Percentiles rank a stretch among this genome's conserved stretches.
These are phyloP conservation scores for Phymanthus crucifer DNA, from an alignment of 92 coral and sea anemone species.

Conservation along the genomic window DNA sequence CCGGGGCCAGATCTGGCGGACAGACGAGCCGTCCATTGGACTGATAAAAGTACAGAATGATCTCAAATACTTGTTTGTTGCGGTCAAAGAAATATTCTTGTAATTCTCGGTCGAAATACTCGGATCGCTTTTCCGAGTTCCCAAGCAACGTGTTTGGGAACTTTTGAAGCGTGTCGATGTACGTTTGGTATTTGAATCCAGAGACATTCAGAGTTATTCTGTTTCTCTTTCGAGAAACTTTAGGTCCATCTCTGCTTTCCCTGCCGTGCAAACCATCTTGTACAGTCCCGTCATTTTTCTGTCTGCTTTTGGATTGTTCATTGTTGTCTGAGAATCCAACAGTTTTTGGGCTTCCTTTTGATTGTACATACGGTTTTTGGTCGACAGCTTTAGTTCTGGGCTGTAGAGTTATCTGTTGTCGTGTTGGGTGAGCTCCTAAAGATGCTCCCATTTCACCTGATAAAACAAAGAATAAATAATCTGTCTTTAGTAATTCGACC, in stretches of 20 bases:
- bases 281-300: constrained; percentile 27
- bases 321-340: constrained; percentile 38
- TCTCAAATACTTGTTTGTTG: constrained; percentile 88
- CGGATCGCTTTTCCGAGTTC: constrained; percentile 69
- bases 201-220: constrained; percentile 74
- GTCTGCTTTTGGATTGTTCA: constrained; percentile 4
- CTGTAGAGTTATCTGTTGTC: constrained; percentile 48
- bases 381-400: constrained; percentile 48
- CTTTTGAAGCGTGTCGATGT: constrained; percentile 73
- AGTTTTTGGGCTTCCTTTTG: constrained; percentile 21
- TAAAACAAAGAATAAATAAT: constrained; percentile 12
- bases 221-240: constrained; percentile 6
- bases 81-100: constrained; percentile 92
- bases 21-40: constrained; percentile 91
- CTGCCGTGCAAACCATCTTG: constrained; percentile 25
- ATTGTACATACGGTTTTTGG: constrained; percentile 19
- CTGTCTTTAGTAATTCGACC: neutral
- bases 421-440: constrained; percentile 47
- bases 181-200: constrained; percentile 87
- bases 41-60: constrained; percentile 92
- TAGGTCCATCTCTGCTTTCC: constrained; percentile 13
- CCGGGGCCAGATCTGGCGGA: constrained; percentile 95
- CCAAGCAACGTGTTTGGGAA: constrained; percentile 91
- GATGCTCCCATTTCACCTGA: constrained; percentile 76
- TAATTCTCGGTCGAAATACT: constrained; percentile 77